Base-by-base conservation (phyloP, 2,113 vertebrate species). In the Spizaetus ornatus region DNA sequence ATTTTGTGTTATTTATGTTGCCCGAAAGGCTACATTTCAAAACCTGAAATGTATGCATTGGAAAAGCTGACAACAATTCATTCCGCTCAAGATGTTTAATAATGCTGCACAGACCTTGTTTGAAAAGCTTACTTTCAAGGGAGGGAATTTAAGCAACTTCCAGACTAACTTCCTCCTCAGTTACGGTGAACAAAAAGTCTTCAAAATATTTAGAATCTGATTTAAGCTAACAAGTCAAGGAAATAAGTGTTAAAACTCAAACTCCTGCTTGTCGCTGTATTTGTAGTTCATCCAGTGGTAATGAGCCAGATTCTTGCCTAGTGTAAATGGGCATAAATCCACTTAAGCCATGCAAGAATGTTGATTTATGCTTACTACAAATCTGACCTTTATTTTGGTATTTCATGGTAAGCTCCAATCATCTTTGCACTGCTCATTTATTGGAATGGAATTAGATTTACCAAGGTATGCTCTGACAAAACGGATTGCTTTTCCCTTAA, bases 331-430 rank as follows among this genome's bases (percentile, higher is more conserved):
- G 45, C 53, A 86, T 90, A 93, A 93, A 97, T 93, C 89, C 7
- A 6, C 59, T 88, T 91, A 96, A 95, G 79, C 87, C 84, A 34
- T 23, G 38, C 48, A 96, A 95, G 89, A 96, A 97, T 91, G 91
- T 93, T 97, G 89, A 96, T 97, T 97, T 97, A 66, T 95, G 82
- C 82, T 93, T 80, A 45, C 93, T 95, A 52, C 59, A 90, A 93
- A 95, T 86, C 89, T 96, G 87, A 95, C 78, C 91, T 95, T 95
- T 95, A 21, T 5, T 82, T 85, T 22, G 3, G 71, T 86, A 88
- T 79, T 96, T 95, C 82, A 70, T 34, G 63, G 45, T 95, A 81
- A 96, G 43, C 91, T 82, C 55, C 85, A 95, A 96, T 95, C 93
- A 79, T 90, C 94, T 96, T 96, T 95, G 66, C 59, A 34, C 67